Conservation (phyloP, 2,888 invertebrate genomes). For the Synergus laeviventris region DNA sequence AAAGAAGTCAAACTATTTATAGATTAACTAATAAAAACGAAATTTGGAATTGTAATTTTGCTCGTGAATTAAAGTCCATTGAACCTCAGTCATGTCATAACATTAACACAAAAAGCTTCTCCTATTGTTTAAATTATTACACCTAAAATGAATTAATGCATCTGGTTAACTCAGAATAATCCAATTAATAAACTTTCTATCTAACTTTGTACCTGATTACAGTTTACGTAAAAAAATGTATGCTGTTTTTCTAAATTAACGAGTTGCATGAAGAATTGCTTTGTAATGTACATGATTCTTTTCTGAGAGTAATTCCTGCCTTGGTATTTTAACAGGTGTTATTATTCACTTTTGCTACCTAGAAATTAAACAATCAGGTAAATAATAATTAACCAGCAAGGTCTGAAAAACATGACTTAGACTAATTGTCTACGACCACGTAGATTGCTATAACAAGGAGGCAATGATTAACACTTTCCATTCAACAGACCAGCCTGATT, state of each 20-base stretch:
- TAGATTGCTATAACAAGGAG: slow-evolving; percentile 5
- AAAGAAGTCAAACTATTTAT: too few relatives aligned
- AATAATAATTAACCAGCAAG: slow-evolving; percentile 26
- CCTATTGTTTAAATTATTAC: too few relatives aligned
- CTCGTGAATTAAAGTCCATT: too few relatives aligned
- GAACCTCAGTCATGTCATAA: too few relatives aligned
- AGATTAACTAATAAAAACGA: too few relatives aligned
- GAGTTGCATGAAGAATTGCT: not conserved
- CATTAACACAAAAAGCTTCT: too few relatives aligned
- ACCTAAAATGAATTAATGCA: not conserved
- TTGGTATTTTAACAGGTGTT: not conserved
- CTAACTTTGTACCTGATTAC: not conserved
- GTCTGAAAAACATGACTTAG: slow-evolving; percentile 11
- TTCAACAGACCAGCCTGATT: slow-evolving; percentile 22
- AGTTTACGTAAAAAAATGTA: not conserved
- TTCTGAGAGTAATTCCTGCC: not conserved
- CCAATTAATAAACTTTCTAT: not conserved
- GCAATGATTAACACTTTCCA: slow-evolving; percentile 36
- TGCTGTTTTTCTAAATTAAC: not conserved
- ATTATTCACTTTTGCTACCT: slow-evolving; percentile 35
- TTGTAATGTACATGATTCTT: not conserved
- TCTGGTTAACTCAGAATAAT: not conserved
- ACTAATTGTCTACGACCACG: slow-evolving; percentile 7
- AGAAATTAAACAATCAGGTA: slow-evolving; percentile 37
- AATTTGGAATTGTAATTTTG: too few relatives aligned